Base-by-base conservation (phyloP, 2,113 vertebrate genomes). In the Lanius collurio region DNA sequence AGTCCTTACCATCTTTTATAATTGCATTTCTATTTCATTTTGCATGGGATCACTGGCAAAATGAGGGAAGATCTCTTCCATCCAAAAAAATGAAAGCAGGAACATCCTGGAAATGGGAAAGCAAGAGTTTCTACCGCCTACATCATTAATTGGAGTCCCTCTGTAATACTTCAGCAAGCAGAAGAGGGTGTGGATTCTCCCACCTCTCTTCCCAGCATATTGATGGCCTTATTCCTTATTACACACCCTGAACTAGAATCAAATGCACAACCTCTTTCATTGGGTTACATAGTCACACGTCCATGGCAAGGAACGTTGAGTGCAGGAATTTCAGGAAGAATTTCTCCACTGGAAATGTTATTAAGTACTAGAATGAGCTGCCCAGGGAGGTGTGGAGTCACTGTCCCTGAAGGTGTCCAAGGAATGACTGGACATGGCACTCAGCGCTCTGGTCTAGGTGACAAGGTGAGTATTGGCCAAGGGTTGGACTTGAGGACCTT, bases 401-500 rank as follows among this genome's bases (percentile, higher is more conserved):
- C n/a, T 3, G 18, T 56, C 18, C 60, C 3, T 4, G n/a, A 10
- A 74, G 9, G 9, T 12, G 24, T 35, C 11, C 30, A 31, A 18
- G 49, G 42, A 56, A 55, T 6, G 21, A 13, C n/a, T 30, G 39
- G 41, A 47, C 8, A 13, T 47, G 24, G 41, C 47, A 49, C 17
- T 63, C n/a, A 62, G 47, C 47, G 39, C 47, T 63, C 49, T 55
- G 57, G 41, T 24, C 47, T 24, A 10, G 30, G 20, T 70, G 57
- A 49, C 26, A 22, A 35, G 21, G 9, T 63, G 9, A 53, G 20
- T 13, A 47, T 13, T 13, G 21, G 20, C 7, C 30, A 49, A 39
- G 56, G n/a, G 28, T 15, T 41, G 15, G n/a, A 49, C 20, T 79
- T 1, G 0, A 41, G 26, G 65, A n/a, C 4, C 21, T 56, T 47